Base-by-base conservation (phyloP, 2,888 invertebrate species). In the Ophraella communa region DNA sequence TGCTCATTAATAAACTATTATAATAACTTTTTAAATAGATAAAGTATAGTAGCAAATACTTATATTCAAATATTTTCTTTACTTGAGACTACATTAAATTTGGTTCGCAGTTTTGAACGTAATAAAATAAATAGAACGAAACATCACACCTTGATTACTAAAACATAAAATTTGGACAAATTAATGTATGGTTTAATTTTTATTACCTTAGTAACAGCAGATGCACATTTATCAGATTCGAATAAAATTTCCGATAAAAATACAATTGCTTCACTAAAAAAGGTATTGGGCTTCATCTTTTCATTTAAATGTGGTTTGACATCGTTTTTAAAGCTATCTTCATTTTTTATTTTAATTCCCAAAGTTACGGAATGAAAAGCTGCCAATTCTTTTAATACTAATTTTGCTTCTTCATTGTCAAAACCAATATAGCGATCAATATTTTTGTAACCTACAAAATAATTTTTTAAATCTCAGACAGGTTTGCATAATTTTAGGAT, bases 331-430 rank as follows among this genome's bases (percentile, higher is more conserved):
- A 79, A 84, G 1, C 75, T 68, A 24, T 77, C 69, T 0, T 83
- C 81, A 47, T 81, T 78, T 57, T 77, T 80, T 0, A 80, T 60
- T 44, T 85, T 84, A 57, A 83, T 74, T 0, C 84, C 86, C 8
- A 87, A 80, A 1, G 85, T 83, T 84, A 87, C 44, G 30, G 52
- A 17, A 21, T 55, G 21, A 11, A 21, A 21, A 7, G 4, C n/a
- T 10, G 45, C 45, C 3, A 45, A 45, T 20, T 45, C 21, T 45
- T 45, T 45, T 10, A 45, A 67, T 1, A 83, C 78, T 1, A 84
- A 47, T 51, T 76, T 39, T 2, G 42, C 39, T 39, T 21, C 42
- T 23, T 42, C 35, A 11, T 17, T 7, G n/a, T 20, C 44, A 5
- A 18, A 14, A 21, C 30, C 30, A n/a, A 45, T 17, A 11, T 27